phyloP scores from a whole-genome alignment of 2,113 vertebrate genomes.

The Dryoscopus gambensis region DNA sequence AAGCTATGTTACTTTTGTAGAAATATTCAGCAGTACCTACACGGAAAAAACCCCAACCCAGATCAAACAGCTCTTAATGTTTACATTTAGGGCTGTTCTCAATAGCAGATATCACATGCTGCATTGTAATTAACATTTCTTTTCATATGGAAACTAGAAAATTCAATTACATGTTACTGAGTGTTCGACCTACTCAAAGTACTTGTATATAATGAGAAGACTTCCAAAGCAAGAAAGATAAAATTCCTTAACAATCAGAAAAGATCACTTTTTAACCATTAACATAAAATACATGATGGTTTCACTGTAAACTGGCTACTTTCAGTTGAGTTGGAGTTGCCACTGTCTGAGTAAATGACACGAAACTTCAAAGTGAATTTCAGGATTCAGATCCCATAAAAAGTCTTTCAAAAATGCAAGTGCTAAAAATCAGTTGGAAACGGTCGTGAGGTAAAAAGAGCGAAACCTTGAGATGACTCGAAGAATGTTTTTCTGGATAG shows the following conservation, averaged over 20 bases:
- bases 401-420: not conserved
- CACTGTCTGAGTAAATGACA: not conserved
- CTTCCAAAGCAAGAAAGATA: not conserved
- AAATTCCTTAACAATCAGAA: not conserved
- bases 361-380: not conserved
- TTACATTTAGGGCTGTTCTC: not conserved
- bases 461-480: not conserved
- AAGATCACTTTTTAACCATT: not conserved
- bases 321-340: not conserved
- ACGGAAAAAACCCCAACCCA: accelerated
- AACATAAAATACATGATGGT: not conserved
- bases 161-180: not conserved
- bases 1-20: not conserved
- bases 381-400: not conserved
- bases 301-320: not conserved
- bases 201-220: not conserved
- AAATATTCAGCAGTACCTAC: not conserved
- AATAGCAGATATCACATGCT: not conserved
- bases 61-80: not conserved
- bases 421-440: not conserved
- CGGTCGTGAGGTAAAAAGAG: not conserved
- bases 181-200: not conserved
- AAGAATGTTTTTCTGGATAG: not conserved
- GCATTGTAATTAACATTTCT: not conserved
- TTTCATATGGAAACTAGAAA: not conserved